Evolutionary conservation across 1,140 invertebrate genomes (phyloP).

Genomic region (Drosophila fuyamai): DNA sequence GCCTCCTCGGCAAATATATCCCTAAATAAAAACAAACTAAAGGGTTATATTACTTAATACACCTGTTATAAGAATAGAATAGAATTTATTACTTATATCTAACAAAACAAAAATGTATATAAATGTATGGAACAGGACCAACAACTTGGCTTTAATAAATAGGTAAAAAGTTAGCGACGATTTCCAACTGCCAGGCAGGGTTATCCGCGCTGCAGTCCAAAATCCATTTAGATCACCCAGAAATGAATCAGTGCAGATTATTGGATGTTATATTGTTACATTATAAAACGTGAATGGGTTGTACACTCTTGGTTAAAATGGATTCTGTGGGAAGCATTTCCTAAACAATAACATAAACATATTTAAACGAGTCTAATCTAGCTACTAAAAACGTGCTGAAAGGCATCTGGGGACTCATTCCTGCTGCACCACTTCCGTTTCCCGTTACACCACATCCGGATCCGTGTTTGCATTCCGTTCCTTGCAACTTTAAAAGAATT

Average conservation of each 20-base stretch:
- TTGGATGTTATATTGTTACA: background rate
- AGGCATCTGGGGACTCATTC: background rate
- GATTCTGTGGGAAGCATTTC: background rate
- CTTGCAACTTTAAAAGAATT: slow-evolving; percentile 56
- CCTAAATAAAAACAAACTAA: background rate
- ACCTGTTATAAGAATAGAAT: background rate
- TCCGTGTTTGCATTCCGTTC: background rate
- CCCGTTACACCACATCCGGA: background rate
- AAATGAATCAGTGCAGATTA: background rate
- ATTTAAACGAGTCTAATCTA: background rate
- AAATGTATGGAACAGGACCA: too few relatives aligned
- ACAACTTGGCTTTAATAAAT: background rate
- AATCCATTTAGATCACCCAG: background rate
- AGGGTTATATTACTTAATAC: background rate
- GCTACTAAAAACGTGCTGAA: background rate
- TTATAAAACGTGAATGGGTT: background rate
- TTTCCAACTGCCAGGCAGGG: too few relatives aligned
- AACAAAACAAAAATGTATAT: too few relatives aligned
- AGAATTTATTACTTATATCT: too few relatives aligned
- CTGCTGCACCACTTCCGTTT: background rate
- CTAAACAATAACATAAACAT: slow-evolving; percentile 6
- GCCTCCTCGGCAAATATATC: background rate
- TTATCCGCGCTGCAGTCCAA: background rate
- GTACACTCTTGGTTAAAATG: background rate
- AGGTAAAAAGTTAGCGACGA: background rate